These are phyloP conservation scores for Globia sparganii DNA, from an alignment of 2,888 invertebrate species.

Conservation along the genomic window DNA sequence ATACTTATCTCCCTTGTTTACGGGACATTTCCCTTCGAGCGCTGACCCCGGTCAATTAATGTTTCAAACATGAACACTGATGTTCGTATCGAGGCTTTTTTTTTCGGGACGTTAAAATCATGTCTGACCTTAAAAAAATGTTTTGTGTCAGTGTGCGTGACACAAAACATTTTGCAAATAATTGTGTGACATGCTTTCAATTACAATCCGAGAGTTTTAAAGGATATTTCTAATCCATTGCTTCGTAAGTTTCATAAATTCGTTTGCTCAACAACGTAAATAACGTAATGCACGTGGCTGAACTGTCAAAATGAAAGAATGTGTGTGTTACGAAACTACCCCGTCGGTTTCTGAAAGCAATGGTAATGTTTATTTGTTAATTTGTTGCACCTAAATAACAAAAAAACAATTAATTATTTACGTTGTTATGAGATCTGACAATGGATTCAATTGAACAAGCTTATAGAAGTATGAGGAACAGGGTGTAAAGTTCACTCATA, in stretches of 20 bases:
- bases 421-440: constrained; percentile 15
- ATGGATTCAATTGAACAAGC: constrained; percentile 20
- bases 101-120: constrained; percentile 15
- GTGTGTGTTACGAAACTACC: no score
- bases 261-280: no score
- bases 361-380: constrained; percentile 1
- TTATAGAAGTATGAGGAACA: no score
- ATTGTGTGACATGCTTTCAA: not conserved
- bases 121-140: not conserved
- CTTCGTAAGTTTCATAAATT: not conserved
- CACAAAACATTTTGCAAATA: no score
- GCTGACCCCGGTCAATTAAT: constrained; percentile 47
- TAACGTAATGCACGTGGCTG: no score
- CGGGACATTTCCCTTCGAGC: constrained; percentile 57
- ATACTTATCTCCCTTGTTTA: constrained; percentile 62
- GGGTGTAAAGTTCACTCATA: no score
- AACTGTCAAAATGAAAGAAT: no score
- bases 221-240: not conserved
- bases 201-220: not conserved
- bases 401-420: constrained; percentile 43
- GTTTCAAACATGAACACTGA: constrained; percentile 38
- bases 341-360: not conserved
- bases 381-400: constrained; percentile 24
- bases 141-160: not conserved
- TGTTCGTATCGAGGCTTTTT: constrained; percentile 24